phyloP scores from a whole-genome alignment of 2,888 invertebrate genomes.

The Phymatocera aterrima region DNA sequence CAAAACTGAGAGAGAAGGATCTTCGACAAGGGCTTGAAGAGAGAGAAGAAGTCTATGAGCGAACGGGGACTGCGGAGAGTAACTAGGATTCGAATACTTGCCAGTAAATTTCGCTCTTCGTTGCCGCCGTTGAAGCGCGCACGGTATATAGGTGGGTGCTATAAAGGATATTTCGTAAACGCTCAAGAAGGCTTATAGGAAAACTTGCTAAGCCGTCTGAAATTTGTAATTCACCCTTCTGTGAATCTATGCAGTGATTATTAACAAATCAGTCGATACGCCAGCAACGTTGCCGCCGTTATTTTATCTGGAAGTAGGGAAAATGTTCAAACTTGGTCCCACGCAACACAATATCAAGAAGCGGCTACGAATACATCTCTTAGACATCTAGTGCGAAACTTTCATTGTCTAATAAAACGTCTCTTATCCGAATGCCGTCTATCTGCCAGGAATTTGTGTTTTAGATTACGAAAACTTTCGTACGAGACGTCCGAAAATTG shows the following conservation, averaged over 20 bases:
- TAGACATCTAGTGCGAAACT: too few species aligned
- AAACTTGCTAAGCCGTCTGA: slow-evolving; percentile 26
- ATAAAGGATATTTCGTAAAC: background rate
- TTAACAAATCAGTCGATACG: slow-evolving; percentile 26
- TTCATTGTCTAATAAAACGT: too few species aligned
- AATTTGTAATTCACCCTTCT: slow-evolving; percentile 14
- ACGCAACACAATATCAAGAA: too few species aligned
- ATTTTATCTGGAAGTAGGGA: background rate
- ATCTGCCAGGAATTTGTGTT: too few species aligned
- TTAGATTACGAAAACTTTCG: too few species aligned
- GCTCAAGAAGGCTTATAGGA: slow-evolving; percentile 22
- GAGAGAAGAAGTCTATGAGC: slow-evolving; percentile 1
- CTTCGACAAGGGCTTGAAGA: slow-evolving; percentile 42
- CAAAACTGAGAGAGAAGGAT: slow-evolving; percentile 44
- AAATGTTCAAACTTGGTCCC: too few species aligned
- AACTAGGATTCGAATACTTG: slow-evolving; percentile 39
- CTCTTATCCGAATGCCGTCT: too few species aligned
- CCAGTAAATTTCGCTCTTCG: slow-evolving; percentile 33
- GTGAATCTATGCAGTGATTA: slow-evolving; percentile 10
- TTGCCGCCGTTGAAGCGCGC: slow-evolving; percentile 1
- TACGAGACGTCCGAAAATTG: too few species aligned
- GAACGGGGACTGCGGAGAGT: background rate
- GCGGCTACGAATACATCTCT: too few species aligned
- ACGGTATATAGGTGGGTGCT: background rate
- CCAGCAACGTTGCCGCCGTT: background rate